phyloP scores from a whole-genome alignment of 2,888 invertebrate species.

The Coelopa pilipes region DNA sequence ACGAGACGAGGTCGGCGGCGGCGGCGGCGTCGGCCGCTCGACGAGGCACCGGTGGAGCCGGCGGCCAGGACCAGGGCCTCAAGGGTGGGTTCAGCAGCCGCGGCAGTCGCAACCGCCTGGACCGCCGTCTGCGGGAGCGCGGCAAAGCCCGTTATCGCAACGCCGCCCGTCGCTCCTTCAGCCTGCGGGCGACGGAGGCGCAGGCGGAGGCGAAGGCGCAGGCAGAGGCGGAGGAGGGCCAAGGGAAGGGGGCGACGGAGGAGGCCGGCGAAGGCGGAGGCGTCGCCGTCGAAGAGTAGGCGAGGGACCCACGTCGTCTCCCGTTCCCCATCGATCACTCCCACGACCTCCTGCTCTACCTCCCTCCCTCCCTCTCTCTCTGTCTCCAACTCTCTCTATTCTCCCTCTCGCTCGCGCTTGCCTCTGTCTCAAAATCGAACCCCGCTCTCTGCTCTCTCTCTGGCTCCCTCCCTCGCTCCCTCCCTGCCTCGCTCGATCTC shows the following conservation, averaged over 20 bases:
- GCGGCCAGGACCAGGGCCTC: constrained; percentile 10
- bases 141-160: constrained; percentile 45
- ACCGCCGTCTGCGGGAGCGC: constrained; percentile 45
- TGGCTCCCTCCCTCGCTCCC: neutral
- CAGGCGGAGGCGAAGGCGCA: neutral
- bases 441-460: neutral
- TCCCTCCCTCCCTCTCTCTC: too few species aligned
- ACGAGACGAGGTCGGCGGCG: constrained; percentile 46
- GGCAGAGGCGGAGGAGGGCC: too few species aligned
- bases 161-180: constrained; percentile 7
- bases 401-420: too few species aligned
- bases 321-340: too few species aligned
- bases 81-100: constrained; percentile 41
- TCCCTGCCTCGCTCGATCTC: too few species aligned
- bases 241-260: too few species aligned
- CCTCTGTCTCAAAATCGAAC: neutral
- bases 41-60: too few species aligned
- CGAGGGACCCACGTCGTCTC: too few species aligned
- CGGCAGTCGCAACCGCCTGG: constrained; percentile 46
- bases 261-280: too few species aligned
- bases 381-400: too few species aligned
- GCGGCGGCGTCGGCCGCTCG: constrained; percentile 44
- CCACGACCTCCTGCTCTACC: too few species aligned
- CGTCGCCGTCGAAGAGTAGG: too few species aligned
- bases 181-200: neutral